Conservation (phyloP, 1,140 invertebrate genomes). For the Pinna nobilis region DNA sequence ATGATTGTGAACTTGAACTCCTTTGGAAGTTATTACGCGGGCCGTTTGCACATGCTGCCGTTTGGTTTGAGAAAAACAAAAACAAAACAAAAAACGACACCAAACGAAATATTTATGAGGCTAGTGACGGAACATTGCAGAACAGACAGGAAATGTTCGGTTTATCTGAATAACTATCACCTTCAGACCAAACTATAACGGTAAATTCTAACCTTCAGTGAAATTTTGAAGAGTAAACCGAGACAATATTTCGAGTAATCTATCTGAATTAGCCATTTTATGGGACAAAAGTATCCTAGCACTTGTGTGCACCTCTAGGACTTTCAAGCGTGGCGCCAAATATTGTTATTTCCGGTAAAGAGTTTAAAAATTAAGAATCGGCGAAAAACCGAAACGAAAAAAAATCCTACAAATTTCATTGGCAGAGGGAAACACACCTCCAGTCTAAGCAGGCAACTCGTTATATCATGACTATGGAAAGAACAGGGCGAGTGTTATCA, state of each 20-base stretch:
- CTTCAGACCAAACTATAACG: too few relatives aligned
- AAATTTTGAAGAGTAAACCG: slow-evolving; percentile 21
- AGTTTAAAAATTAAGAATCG: neutral
- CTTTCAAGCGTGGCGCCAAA: slow-evolving; percentile 34
- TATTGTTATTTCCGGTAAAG: slow-evolving; percentile 7
- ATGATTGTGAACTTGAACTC: too few relatives aligned
- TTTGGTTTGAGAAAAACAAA: too few relatives aligned
- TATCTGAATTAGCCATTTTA: slow-evolving; percentile 38
- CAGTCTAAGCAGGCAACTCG: neutral
- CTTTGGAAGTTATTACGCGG: too few relatives aligned
- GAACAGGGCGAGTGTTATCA: neutral
- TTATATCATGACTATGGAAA: neutral
- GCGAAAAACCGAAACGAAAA: neutral
- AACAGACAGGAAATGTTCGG: neutral
- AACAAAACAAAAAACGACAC: too few relatives aligned
- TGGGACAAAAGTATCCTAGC: neutral
- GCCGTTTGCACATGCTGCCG: too few relatives aligned
- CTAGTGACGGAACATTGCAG: too few relatives aligned
- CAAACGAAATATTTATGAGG: too few relatives aligned
- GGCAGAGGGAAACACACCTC: neutral
- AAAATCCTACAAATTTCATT: neutral
- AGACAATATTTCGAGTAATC: slow-evolving; percentile 29
- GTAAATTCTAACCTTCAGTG: slow-evolving; percentile 15
- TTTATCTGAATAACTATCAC: neutral
- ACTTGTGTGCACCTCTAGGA: neutral